Percentiles rank a stretch among this genome's conserved stretches.
phyloP scores from a whole-genome alignment of 1,140 invertebrate species.

The Phenacoccus solenopsis region DNA sequence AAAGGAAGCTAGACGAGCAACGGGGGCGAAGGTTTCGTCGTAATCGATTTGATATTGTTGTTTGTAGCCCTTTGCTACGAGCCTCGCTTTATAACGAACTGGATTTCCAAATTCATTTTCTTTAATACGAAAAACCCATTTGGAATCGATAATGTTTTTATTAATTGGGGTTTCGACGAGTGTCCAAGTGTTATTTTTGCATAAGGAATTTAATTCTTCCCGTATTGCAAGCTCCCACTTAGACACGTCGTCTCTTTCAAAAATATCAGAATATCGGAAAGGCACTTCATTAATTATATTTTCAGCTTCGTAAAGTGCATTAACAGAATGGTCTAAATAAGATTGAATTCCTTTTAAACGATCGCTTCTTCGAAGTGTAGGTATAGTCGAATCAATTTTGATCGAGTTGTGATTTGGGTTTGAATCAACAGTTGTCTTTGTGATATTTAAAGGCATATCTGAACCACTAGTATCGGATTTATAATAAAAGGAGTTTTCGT shows the following conservation, averaged over 20 bases:
- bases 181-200: slow-evolving; percentile 21
- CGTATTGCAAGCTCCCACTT: slow-evolving; percentile 23
- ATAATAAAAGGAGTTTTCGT: neutral
- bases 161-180: slow-evolving; percentile 9
- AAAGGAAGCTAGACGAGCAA: slow-evolving; percentile 31
- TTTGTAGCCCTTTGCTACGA: slow-evolving; percentile 28
- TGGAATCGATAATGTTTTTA: slow-evolving; percentile 16
- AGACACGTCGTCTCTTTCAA: slow-evolving; percentile 21
- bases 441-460: too few relatives aligned
- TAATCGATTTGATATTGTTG: slow-evolving; percentile 29
- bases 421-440: too few relatives aligned
- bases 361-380: too few relatives aligned
- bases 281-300: neutral
- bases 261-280: slow-evolving; percentile 4
- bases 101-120: slow-evolving; percentile 17
- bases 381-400: too few relatives aligned
- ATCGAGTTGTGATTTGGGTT: neutral
- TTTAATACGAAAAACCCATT: slow-evolving; percentile 27
- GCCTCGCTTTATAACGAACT: slow-evolving; percentile 24
- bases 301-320: too few relatives aligned
- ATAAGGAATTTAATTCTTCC: slow-evolving; percentile 24
- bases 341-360: too few relatives aligned
- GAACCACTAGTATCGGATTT: too few relatives aligned
- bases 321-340: too few relatives aligned
- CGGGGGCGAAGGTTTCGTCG: slow-evolving; percentile 33